phyloP scores from a whole-genome alignment of 2,797 vertebrate genomes.

The Pristis pectinata region DNA sequence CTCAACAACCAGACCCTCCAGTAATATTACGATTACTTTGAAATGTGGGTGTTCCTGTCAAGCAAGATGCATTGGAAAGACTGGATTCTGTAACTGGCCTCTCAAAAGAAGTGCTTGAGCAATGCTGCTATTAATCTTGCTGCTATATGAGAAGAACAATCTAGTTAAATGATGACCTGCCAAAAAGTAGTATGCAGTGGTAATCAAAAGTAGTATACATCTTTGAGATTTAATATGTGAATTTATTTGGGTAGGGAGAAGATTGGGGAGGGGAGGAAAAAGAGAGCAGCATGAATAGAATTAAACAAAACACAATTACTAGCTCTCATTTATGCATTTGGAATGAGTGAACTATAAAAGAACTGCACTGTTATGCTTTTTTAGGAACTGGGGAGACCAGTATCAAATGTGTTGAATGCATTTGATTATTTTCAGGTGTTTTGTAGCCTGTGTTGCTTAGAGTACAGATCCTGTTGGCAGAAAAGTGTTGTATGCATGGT shows the following conservation, averaged over 20 bases:
- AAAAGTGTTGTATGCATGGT: background rate
- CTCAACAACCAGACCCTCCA: too few relatives aligned
- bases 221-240: background rate
- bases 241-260: background rate
- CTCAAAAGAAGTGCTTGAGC: background rate
- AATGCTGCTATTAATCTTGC: background rate
- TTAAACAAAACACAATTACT: background rate
- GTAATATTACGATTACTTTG: background rate
- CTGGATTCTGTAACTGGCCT: background rate
- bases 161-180: background rate
- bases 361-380: background rate
- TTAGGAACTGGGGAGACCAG: background rate
- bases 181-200: background rate
- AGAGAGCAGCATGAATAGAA: background rate
- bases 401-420: background rate
- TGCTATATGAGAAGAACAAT: background rate
- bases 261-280: background rate
- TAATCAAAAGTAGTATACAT: too few relatives aligned
- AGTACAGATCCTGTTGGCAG: conserved; percentile 11
- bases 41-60: background rate
- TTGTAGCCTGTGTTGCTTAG: background rate
- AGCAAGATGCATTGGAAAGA: background rate
- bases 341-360: background rate
- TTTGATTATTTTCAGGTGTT: conserved; percentile 16
- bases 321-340: background rate